A percentile compares a stretch with the other conserved stretches of the same genome.
Conservation (phyloP, 2,113 vertebrate species). For the Psittacus erithacus region DNA sequence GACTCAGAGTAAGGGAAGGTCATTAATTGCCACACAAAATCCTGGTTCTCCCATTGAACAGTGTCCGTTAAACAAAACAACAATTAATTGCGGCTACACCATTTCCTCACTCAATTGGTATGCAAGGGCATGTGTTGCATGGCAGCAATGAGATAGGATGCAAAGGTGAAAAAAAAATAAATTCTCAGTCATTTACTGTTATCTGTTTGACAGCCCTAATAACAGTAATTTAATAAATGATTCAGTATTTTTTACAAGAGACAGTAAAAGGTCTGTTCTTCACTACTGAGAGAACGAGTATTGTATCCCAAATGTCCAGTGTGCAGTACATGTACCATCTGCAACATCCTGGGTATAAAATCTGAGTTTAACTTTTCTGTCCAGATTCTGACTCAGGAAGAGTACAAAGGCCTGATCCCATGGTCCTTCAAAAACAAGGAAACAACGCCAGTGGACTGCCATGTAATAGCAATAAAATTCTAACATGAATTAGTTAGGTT, state of each 20-base stretch:
- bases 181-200: not conserved
- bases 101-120: not conserved
- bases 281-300: not conserved
- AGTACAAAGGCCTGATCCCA: not conserved
- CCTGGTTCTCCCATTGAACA: not conserved
- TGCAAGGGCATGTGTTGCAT: not conserved
- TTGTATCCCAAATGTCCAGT: not conserved
- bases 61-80: not conserved
- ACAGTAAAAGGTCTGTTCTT: not conserved
- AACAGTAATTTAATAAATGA: not conserved
- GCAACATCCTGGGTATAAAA: not conserved
- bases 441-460: not conserved
- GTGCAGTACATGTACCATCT: not conserved
- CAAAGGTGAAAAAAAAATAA: not conserved
- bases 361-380: not conserved
- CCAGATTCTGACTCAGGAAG: not conserved
- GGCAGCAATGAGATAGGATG: not conserved
- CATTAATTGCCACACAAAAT: not conserved
- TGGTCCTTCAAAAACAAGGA: not conserved
- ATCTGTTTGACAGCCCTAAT: not conserved
- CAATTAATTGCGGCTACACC: not conserved
- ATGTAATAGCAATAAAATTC: not conserved
- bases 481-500: not conserved
- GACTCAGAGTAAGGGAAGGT: not conserved
- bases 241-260: not conserved